Evolutionary conservation across 2,113 vertebrate genomes (phyloP).

Genomic region (Anolis sagrei): DNA sequence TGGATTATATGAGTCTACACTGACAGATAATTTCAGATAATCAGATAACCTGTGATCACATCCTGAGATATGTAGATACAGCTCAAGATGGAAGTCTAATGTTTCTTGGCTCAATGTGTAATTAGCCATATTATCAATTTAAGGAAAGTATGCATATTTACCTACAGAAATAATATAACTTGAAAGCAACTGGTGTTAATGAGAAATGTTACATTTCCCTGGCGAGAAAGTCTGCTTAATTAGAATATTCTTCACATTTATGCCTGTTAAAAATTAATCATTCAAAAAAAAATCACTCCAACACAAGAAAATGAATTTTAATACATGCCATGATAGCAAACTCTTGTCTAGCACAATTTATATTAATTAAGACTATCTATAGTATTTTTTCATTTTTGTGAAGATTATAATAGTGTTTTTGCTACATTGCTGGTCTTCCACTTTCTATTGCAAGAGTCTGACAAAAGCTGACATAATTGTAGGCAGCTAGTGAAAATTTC

Average conservation of each 20-base stretch:
- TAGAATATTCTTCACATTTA: background rate
- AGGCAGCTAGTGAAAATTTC: too few species aligned
- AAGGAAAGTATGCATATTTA: background rate
- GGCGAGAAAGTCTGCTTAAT: background rate
- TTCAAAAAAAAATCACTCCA: background rate
- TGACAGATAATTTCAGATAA: too few species aligned
- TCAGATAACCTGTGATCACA: too few species aligned
- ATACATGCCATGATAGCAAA: background rate
- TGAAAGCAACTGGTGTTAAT: background rate
- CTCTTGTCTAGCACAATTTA: background rate
- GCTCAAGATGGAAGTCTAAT: background rate
- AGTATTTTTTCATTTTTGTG: background rate
- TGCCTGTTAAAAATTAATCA: background rate
- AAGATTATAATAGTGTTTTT: background rate
- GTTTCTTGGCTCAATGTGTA: background rate
- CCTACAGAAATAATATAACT: background rate
- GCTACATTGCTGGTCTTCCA: background rate
- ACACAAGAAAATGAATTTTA: background rate
- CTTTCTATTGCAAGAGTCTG: background rate
- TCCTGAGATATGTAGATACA: too few species aligned
- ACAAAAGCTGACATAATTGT: background rate
- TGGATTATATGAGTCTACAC: too few species aligned
- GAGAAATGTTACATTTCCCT: background rate
- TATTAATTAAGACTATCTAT: background rate
- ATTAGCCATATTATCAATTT: background rate